These are phyloP conservation scores for Petrophora chlorosata DNA, from an alignment of 2,888 invertebrate species.

Conservation along the genomic window DNA sequence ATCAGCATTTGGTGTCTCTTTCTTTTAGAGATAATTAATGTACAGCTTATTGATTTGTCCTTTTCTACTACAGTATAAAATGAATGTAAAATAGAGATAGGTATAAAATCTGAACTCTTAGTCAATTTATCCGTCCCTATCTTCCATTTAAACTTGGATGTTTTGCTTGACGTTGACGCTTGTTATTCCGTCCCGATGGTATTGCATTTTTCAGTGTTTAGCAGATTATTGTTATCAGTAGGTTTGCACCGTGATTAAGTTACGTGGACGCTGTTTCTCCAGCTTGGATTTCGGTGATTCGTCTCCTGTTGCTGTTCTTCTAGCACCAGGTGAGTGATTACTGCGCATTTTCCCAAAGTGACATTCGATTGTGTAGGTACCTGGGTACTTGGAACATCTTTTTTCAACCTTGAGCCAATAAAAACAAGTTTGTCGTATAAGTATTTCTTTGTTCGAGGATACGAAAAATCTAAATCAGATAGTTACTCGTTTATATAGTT, in stretches of 20 bases:
- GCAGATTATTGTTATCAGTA: constrained; percentile 59
- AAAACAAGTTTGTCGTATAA: constrained; percentile 50
- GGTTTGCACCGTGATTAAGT: constrained; percentile 56
- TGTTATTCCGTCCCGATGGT: constrained; percentile 63
- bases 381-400: constrained; percentile 52
- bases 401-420: constrained; percentile 74
- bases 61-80: constrained; percentile 8
- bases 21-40: constrained; percentile 11
- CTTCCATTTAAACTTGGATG: constrained; percentile 36
- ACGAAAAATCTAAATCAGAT: constrained; percentile 6
- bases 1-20: constrained; percentile 41
- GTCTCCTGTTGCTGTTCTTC: constrained; percentile 35
- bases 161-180: constrained; percentile 65
- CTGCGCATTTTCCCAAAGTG: constrained; percentile 70
- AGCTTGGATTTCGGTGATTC: constrained; percentile 56
- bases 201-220: constrained; percentile 63
- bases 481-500: neutral
- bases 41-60: constrained; percentile 6
- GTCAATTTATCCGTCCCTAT: constrained; percentile 35
- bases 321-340: constrained; percentile 59
- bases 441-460: constrained; percentile 62
- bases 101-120: neutral
- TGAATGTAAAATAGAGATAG: constrained; percentile 14
- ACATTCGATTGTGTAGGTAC: constrained; percentile 56
- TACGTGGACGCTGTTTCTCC: constrained; percentile 46